Conservation (phyloP, 1,140 invertebrate genomes). For the Drosophila yakuba region DNA sequence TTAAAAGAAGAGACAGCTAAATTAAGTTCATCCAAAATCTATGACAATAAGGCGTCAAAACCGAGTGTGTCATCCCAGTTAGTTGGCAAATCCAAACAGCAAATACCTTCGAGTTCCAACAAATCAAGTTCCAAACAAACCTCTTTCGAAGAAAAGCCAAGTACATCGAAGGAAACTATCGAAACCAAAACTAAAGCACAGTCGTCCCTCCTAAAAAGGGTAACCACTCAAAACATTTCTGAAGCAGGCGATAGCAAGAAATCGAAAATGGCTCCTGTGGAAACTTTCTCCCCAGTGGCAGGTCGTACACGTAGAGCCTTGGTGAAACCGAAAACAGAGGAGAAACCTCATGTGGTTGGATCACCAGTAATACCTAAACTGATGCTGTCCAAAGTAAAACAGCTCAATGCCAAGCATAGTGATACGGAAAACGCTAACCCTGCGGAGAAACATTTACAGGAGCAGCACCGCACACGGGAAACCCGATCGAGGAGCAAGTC, state of each 20-base stretch:
- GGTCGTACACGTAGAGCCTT: constrained; percentile 59
- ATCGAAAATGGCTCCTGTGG: not conserved
- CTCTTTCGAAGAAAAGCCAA: too few relatives aligned
- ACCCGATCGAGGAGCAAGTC: constrained; percentile 71
- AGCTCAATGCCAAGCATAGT: constrained; percentile 39
- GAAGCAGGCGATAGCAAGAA: constrained; percentile 30
- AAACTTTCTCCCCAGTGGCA: constrained; percentile 47
- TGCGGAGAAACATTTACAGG: constrained; percentile 2
- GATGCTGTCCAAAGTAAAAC: constrained; percentile 45
- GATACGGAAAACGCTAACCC: constrained; percentile 58
- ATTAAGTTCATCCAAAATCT: too few relatives aligned
- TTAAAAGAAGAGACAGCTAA: too few relatives aligned
- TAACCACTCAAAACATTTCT: constrained; percentile 3
- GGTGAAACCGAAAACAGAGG: not conserved
- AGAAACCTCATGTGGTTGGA: constrained; percentile 42
- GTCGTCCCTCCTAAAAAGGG: constrained; percentile 40
- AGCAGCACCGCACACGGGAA: not conserved
- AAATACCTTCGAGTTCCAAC: too few relatives aligned
- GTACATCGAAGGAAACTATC: too few relatives aligned
- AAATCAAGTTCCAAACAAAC: too few relatives aligned
- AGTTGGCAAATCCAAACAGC: too few relatives aligned
- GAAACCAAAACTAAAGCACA: constrained; percentile 37
- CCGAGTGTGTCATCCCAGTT: not conserved
- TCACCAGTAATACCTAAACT: constrained; percentile 69
- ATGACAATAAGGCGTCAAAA: too few relatives aligned